A percentile compares a stretch with the other conserved stretches of the same genome.
Evolutionary conservation across 2,888 invertebrate species (phyloP).

Genomic region (Morpho helenor): DNA sequence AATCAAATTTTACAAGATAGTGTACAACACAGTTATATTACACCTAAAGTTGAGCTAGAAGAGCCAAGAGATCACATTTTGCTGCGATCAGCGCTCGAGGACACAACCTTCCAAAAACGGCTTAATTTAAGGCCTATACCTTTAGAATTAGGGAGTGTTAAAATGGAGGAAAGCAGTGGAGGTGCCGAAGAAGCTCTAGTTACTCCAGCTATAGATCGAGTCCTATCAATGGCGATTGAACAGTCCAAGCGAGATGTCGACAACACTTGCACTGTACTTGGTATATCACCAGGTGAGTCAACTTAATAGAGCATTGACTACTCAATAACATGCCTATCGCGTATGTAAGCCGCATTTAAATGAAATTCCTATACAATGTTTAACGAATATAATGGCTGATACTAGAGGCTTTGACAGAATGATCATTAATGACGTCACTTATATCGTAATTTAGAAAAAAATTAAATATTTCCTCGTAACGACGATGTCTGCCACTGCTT

Average conservation of each 20-base stretch:
- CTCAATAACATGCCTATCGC: constrained; percentile 22
- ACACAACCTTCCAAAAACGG: constrained; percentile 91
- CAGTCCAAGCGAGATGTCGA: constrained; percentile 92
- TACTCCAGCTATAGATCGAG: constrained; percentile 89
- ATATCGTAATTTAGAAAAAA: constrained; percentile 47
- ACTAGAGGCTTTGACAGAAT: constrained; percentile 13
- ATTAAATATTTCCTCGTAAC: constrained; percentile 47
- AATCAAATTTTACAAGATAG: constrained; percentile 75
- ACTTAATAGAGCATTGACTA: constrained; percentile 15
- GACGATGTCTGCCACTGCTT: constrained; percentile 40
- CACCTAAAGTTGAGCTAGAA: constrained; percentile 78
- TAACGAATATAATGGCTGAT: constrained; percentile 4
- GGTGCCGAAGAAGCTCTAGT: constrained; percentile 78
- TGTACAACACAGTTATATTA: constrained; percentile 59
- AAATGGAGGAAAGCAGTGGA: constrained; percentile 84
- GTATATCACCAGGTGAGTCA: constrained; percentile 92
- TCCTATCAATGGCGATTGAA: constrained; percentile 90
- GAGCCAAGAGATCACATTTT: constrained; percentile 85
- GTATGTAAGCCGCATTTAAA: constrained; percentile 13
- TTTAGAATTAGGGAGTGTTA: constrained; percentile 79
- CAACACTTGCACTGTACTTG: constrained; percentile 89
- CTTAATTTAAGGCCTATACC: constrained; percentile 90
- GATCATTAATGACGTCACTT: constrained; percentile 59
- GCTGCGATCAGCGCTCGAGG: constrained; percentile 88
- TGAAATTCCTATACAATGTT: constrained; percentile 23